Percentiles rank a stretch among this genome's conserved stretches.
Conservation (phyloP, 2,888 invertebrate genomes). For the Nemotelus pantherinus region DNA sequence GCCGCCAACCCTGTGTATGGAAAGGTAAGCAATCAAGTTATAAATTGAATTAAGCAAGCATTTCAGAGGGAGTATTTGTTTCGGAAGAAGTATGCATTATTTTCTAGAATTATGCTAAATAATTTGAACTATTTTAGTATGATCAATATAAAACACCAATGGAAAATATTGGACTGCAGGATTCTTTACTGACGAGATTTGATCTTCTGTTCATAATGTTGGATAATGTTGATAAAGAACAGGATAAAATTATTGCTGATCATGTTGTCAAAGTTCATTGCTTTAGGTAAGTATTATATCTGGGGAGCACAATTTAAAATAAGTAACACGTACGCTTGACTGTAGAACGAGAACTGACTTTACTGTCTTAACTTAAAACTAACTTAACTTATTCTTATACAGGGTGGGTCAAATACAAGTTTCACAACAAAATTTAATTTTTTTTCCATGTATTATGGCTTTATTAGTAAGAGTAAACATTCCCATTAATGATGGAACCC, state of each 20-base stretch:
- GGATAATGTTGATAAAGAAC: constrained; percentile 90
- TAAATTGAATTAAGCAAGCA: neutral
- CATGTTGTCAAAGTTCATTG: constrained; percentile 98
- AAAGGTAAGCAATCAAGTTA: constrained; percentile 68
- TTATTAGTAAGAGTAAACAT: no score
- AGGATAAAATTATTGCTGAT: constrained; percentile 92
- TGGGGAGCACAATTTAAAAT: no score
- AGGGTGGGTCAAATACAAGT: no score
- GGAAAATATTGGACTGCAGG: constrained; percentile 99
- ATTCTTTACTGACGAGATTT: constrained; percentile 96
- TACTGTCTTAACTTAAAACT: no score
- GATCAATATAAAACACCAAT: constrained; percentile 99
- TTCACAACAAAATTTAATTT: no score
- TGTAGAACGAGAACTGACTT: neutral
- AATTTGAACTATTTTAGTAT: constrained; percentile 72
- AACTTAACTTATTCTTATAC: no score
- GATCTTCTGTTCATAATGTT: constrained; percentile 97
- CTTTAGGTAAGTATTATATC: constrained; percentile 72
- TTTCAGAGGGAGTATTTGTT: neutral
- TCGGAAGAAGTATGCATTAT: neutral
- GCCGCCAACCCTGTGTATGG: constrained; percentile 99
- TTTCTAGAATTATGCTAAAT: neutral
- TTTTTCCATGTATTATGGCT: no score
- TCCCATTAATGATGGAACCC: no score
- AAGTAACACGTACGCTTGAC: no score